These are phyloP conservation scores for Sarcoramphus papa DNA, from an alignment of 2,797 vertebrate species.

Conservation along the genomic window DNA sequence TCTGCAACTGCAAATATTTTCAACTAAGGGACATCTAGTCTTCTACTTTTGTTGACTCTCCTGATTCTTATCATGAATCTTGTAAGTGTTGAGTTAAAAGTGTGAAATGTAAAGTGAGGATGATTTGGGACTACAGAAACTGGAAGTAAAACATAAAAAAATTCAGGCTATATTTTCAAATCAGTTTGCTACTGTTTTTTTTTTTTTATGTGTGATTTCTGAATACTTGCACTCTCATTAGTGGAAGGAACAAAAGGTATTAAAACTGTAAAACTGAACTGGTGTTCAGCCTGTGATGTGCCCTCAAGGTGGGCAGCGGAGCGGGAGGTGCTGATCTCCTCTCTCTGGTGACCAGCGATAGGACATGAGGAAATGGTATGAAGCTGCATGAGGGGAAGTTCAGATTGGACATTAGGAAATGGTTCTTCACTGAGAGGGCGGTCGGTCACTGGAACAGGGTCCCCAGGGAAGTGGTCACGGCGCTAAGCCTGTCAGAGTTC, in stretches of 20 bases:
- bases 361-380: background rate
- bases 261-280: background rate
- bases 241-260: background rate
- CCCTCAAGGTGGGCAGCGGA: background rate
- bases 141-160: background rate
- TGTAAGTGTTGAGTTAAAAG: background rate
- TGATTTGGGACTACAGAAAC: background rate
- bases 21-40: background rate
- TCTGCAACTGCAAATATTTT: background rate
- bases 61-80: background rate
- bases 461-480: background rate
- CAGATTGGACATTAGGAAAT: background rate
- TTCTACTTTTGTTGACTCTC: background rate
- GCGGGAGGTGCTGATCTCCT: background rate
- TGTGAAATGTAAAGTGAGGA: background rate
- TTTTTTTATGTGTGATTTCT: background rate
- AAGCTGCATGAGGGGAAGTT: background rate
- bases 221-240: background rate
- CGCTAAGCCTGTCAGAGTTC: background rate
- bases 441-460: background rate
- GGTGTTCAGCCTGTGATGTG: background rate
- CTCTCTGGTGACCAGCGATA: background rate
- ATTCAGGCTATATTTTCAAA: background rate
- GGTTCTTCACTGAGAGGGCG: background rate
- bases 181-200: background rate